Conservation (phyloP, 2,888 invertebrate species). For the Mythimna ferrago region DNA sequence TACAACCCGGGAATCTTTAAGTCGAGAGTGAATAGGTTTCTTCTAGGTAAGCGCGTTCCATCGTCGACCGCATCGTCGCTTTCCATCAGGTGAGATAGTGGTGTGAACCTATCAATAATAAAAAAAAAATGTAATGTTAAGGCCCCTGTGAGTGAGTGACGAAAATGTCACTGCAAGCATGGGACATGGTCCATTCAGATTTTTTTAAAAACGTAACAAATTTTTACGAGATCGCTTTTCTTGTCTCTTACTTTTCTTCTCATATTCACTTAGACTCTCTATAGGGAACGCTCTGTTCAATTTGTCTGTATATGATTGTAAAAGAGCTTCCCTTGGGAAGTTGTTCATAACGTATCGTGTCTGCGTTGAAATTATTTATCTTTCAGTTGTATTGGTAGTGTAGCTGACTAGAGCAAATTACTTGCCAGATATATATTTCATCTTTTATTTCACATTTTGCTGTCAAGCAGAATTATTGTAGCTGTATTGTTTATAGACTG, state of each 20-base stretch:
- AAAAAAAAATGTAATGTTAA: no score
- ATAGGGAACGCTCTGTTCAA: background rate
- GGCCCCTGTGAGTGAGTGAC: no score
- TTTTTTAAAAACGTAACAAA: background rate
- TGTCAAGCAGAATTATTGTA: background rate
- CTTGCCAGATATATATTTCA: background rate
- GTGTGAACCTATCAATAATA: no score
- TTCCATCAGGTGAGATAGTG: no score
- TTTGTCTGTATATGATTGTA: background rate
- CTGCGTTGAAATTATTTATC: slow-evolving; percentile 3
- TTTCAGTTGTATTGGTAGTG: background rate
- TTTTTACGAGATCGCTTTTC: background rate
- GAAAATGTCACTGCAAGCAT: background rate
- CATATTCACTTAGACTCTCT: background rate
- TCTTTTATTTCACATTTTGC: slow-evolving; percentile 8
- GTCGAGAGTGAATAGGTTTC: no score
- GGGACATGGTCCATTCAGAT: background rate
- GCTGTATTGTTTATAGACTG: background rate
- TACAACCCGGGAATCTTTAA: no score
- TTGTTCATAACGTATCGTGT: slow-evolving; percentile 4
- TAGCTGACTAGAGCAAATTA: background rate
- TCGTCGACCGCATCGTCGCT: no score
- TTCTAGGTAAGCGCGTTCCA: no score
- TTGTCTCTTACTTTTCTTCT: background rate
- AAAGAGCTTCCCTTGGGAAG: background rate